These are phyloP conservation scores for Myopa tessellatipennis DNA, from an alignment of 2,888 invertebrate genomes.

Conservation along the genomic window DNA sequence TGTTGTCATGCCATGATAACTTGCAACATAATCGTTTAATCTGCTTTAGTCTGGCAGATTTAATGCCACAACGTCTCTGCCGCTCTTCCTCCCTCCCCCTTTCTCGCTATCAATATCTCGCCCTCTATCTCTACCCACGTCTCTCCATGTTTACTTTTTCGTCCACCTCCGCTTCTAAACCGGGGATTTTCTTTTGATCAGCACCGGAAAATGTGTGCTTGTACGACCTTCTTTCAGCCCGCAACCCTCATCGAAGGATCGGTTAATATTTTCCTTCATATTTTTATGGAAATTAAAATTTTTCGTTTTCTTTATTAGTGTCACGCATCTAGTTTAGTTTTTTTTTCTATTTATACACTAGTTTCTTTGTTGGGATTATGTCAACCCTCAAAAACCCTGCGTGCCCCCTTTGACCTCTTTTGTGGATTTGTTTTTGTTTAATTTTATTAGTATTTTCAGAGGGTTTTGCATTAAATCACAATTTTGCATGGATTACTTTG, in stretches of 20 bases:
- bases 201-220: slow-evolving; percentile 28
- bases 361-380: neutral
- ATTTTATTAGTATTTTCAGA: slow-evolving; percentile 18
- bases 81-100: neutral
- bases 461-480: slow-evolving; percentile 24
- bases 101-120: too few relatives aligned
- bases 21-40: slow-evolving; percentile 42
- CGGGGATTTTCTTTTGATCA: slow-evolving; percentile 9
- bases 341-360: neutral
- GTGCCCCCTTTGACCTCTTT: neutral
- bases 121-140: neutral
- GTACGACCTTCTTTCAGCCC: slow-evolving; percentile 37
- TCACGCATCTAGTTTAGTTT: slow-evolving; percentile 37
- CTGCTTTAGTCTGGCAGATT: neutral
- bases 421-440: neutral
- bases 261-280: slow-evolving; percentile 15
- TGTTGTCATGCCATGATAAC: slow-evolving; percentile 37
- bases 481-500: slow-evolving; percentile 33
- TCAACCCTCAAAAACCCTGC: neutral
- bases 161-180: slow-evolving; percentile 31
- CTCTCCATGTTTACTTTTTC: neutral
- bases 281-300: slow-evolving; percentile 40
- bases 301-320: slow-evolving; percentile 30
- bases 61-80: neutral
- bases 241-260: neutral